Evolutionary conservation across 2,888 invertebrate genomes (phyloP), one percentile per base, ranked within the genome.

Genomic region (Plagiodera versicolora): DNA sequence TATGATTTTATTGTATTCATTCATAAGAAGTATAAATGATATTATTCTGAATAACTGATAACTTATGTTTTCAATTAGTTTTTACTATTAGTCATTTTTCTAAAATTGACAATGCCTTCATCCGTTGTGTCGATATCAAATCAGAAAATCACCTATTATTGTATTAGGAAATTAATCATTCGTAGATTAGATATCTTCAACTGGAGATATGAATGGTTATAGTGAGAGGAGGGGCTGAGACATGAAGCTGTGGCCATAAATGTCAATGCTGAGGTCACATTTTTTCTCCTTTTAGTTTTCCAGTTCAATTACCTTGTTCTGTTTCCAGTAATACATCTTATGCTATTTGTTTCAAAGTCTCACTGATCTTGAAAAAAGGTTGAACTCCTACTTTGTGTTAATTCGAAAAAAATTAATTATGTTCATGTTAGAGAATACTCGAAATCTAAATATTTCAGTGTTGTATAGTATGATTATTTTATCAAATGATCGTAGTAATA

Each of bases 201-300:
- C 3, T 6, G 24, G 35, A 20, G 32, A 53, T 39, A 39, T 39
- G 32, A 32, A 32, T 39, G 39, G 17, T 53, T 39, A 44, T 53
- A 24, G 32, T 24, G 20, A 53, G 32, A 51, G 53, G 53, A 48
- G 56, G 56, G 61, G 64, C 54, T 44, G 61, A 56, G 50, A 51
- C 46, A 48, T 32, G 16, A 16, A 39, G 44, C 39, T 56, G 46
- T 59, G 58, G 52, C 35, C 39, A 56, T 61, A 73, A 72, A 72
- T 73, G 73, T 72, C 73, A 73, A 73, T 72, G 73, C 65, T 72
- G 73, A 72, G 73, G 73, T 72, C 72, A 71, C 58, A 53, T 61
- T 67, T 60, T 65, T 58, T 64, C 10, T 35, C 46, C 28, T 55
- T 49, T 47, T 20, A 8, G 35, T 30, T 35, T 59, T 56, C 24